phyloP scores from a whole-genome alignment of 2,113 vertebrate species.

The Corvus hawaiiensis region DNA sequence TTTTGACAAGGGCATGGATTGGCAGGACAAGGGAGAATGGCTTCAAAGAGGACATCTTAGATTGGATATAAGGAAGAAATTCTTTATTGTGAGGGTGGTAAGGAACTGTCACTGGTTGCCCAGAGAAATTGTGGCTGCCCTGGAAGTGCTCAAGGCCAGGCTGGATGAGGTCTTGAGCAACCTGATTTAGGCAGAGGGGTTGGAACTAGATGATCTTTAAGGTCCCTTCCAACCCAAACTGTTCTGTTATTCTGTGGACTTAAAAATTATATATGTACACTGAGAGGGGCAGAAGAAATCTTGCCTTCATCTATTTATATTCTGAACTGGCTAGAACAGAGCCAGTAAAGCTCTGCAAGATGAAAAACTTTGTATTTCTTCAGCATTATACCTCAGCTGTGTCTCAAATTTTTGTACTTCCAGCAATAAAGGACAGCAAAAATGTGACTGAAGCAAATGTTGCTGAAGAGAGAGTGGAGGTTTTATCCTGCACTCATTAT shows the following conservation, averaged over 20 bases:
- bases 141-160: neutral
- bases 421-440: neutral
- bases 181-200: neutral
- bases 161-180: neutral
- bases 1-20: neutral
- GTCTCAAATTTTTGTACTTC: neutral
- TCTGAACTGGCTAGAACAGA: neutral
- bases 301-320: neutral
- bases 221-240: neutral
- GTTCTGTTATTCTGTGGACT: neutral
- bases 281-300: neutral
- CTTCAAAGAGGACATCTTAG: neutral
- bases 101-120: fast-evolving
- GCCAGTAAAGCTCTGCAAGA: neutral
- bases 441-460: neutral
- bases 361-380: neutral
- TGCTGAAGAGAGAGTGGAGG: neutral
- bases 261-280: neutral
- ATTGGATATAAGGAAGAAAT: neutral
- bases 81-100: too few relatives aligned
- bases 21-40: neutral
- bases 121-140: neutral
- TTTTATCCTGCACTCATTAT: neutral
- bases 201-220: neutral
- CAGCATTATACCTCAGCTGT: neutral